These are phyloP conservation scores for Euwallacea similis DNA, from an alignment of 1,140 invertebrate species.

Conservation along the genomic window DNA sequence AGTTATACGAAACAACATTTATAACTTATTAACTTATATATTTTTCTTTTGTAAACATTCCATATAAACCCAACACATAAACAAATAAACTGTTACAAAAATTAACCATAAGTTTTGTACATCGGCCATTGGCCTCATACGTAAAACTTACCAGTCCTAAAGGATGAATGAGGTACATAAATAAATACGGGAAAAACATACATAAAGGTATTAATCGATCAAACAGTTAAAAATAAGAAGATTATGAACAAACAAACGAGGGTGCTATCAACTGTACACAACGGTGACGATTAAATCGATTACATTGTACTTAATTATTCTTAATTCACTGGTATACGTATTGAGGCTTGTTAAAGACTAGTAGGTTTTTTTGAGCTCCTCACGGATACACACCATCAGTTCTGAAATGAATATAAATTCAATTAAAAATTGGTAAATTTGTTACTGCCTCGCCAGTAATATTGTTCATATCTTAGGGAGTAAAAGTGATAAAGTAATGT, in stretches of 20 bases:
- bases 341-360: slow-evolving; percentile 53
- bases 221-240: slow-evolving; percentile 27
- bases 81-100: slow-evolving; percentile 50
- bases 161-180: slow-evolving; percentile 53
- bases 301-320: slow-evolving; percentile 48
- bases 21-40: slow-evolving; percentile 38
- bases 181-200: slow-evolving; percentile 46
- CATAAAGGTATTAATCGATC: slow-evolving; percentile 36
- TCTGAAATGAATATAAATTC: slow-evolving; percentile 42
- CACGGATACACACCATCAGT: slow-evolving; percentile 49
- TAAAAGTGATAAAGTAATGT: no score
- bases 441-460: neutral
- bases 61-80: slow-evolving; percentile 55
- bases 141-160: neutral
- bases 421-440: neutral
- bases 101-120: slow-evolving; percentile 46
- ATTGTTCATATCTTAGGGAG: neutral
- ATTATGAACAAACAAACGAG: slow-evolving; percentile 26
- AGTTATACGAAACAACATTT: neutral
- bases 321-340: slow-evolving; percentile 48
- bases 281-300: slow-evolving; percentile 44
- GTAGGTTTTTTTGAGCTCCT: slow-evolving; percentile 46
- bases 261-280: slow-evolving; percentile 52
- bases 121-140: slow-evolving; percentile 28
- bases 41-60: slow-evolving; percentile 52